These are phyloP conservation scores for Liposcelis brunnea DNA, from an alignment of 2,888 invertebrate species.

Conservation along the genomic window DNA sequence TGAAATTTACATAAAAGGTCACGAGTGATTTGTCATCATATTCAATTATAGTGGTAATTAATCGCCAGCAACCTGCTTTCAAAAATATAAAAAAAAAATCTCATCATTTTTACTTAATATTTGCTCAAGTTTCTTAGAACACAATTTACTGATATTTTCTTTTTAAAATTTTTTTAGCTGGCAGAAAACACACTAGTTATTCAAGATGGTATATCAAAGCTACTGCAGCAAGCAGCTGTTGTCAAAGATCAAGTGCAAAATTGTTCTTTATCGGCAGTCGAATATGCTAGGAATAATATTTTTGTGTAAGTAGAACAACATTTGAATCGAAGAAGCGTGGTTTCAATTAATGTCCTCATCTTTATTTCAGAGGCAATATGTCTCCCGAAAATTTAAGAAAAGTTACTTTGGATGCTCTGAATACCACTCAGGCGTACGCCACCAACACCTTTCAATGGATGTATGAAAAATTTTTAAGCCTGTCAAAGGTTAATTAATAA, in stretches of 20 bases:
- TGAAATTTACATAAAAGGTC: no score
- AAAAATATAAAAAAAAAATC: no score
- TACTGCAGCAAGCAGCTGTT: constrained; percentile 59
- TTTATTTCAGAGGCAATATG: constrained; percentile 47
- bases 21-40: no score
- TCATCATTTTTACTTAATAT: no score
- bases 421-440: constrained; percentile 48
- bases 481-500: constrained; percentile 53
- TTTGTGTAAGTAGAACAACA: constrained; percentile 48
- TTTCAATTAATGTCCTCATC: constrained; percentile 1
- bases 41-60: no score
- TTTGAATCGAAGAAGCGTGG: constrained; percentile 7
- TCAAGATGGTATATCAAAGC: constrained; percentile 25
- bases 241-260: constrained; percentile 41
- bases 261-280: constrained; percentile 28
- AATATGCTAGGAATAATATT: constrained; percentile 53
- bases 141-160: no score
- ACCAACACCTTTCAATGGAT: constrained; percentile 55
- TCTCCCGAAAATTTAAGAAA: constrained; percentile 59
- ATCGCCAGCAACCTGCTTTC: no score
- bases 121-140: no score
- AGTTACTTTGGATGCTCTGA: constrained; percentile 44
- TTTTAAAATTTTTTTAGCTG: constrained; percentile 13
- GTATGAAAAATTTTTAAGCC: constrained; percentile 57
- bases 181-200: no score